A percentile compares a stretch with the other conserved stretches of the same genome.
These are phyloP conservation scores for Cephonodes hylas DNA, from an alignment of 2,888 invertebrate genomes.

Conservation along the genomic window DNA sequence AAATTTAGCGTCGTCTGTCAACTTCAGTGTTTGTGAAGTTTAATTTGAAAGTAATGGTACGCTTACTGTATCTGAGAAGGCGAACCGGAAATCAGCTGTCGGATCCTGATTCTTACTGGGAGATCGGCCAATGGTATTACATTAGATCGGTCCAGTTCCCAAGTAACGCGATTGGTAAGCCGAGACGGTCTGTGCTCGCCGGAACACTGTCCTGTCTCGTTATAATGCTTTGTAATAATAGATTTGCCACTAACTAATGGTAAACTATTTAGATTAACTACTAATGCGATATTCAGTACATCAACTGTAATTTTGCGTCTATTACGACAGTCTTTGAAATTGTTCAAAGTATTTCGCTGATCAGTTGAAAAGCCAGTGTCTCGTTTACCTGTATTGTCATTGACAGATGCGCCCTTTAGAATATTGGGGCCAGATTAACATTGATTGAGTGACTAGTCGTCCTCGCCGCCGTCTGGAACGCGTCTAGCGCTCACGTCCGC, in stretches of 20 bases:
- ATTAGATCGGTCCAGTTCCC: conserved; percentile 61
- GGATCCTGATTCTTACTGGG: conserved; percentile 65
- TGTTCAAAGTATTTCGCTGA: background rate
- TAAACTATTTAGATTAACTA: conserved; percentile 26
- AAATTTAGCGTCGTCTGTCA: background rate
- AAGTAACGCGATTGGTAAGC: conserved; percentile 54
- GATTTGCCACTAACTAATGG: conserved; percentile 45
- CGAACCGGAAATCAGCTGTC: conserved; percentile 76
- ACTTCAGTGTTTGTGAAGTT: background rate
- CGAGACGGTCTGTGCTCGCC: conserved; percentile 49
- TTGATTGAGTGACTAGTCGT: conserved; percentile 14
- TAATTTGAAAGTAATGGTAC: conserved; percentile 14
- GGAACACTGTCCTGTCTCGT: conserved; percentile 60
- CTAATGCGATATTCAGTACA: background rate
- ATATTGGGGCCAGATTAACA: background rate
- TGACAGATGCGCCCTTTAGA: background rate
- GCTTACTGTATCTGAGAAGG: conserved; percentile 24
- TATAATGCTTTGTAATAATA: conserved; percentile 53
- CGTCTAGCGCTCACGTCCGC: conserved; percentile 56
- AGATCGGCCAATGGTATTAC: conserved; percentile 69
- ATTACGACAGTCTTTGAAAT: background rate
- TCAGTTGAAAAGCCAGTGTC: background rate
- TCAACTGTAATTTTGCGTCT: background rate
- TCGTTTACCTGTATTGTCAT: background rate
- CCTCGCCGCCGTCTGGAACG: conserved; percentile 49